Evolutionary conservation across 2,797 vertebrate species (phyloP), one percentile per base, ranked within the genome.

Genomic region (Pristis pectinata): DNA sequence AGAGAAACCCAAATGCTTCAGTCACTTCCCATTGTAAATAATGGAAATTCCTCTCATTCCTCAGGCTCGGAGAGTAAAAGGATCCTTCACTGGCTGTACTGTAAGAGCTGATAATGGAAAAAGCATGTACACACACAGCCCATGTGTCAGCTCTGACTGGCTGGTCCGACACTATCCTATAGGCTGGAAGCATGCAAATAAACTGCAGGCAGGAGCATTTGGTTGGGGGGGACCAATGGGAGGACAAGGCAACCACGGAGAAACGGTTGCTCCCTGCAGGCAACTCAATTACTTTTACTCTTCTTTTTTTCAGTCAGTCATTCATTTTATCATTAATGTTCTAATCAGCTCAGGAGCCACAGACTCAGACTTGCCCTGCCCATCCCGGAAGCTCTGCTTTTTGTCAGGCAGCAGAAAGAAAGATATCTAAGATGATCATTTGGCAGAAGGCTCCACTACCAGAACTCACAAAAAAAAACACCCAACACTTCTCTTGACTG

Each of bases 21-120:
- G 53, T 94, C 92, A 94, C 92, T 94, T 94, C 92, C 92, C 67
- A 94, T 53, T 94, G 92, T 94, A 94, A 94, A 94, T 94, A 94
- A 94, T 94, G 92, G 92, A 94, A 94, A 94, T 94, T 94, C 92
- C 67, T 94, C 67, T 76, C 92, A 76, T 94, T 94, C 92, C 92
- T 94, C 72, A 3, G 70, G 72, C 67, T 94, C 70, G 49, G 49
- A 94, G 44, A 74, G 92, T 94, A 94, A 94, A 67, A 94, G 76
- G 92, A 94, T 74, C 92, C 92, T 76, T 76, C 44, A 53, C 70
- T 94, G 92, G 41, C 92, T 94, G 92, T 7, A 76, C 19, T 94
- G 27, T 76, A 34, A 49, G 67, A 74, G 72, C 44, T 76, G 70
- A 94, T 94, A 94, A 94, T 94, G 92, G 92, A 94, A 94, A 94